A percentile compares a stretch with the other conserved stretches of the same genome.
These are phyloP conservation scores for Desmodus rotundus DNA, from an alignment of 2,113 vertebrate species.

Conservation along the genomic window DNA sequence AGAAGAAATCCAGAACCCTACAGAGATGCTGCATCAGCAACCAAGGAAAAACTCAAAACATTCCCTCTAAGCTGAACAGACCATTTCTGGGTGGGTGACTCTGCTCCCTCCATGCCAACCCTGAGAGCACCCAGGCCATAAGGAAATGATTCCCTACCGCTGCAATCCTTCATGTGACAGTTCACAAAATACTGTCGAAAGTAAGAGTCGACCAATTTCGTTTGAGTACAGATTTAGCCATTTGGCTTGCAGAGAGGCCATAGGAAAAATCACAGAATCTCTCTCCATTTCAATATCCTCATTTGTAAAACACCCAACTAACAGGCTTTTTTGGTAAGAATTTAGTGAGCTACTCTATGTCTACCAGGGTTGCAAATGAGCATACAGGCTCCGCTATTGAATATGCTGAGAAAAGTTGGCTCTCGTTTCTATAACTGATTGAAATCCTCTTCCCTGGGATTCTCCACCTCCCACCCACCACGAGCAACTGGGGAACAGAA, in stretches of 20 bases:
- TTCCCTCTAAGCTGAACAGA: background rate
- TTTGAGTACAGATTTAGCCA: background rate
- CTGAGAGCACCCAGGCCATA: background rate
- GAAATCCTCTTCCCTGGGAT: background rate
- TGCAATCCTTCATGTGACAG: background rate
- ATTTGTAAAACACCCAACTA: background rate
- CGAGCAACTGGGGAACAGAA: background rate
- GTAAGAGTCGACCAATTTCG: background rate
- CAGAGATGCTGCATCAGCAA: fast-evolving
- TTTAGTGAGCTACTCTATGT: background rate
- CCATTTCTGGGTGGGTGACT: background rate
- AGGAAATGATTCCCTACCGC: background rate
- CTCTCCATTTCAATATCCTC: background rate
- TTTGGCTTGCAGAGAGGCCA: background rate
- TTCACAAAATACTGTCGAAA: background rate
- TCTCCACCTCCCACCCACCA: background rate
- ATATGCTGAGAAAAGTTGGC: background rate
- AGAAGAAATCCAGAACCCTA: background rate
- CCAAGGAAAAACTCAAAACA: background rate
- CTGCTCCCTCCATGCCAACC: background rate
- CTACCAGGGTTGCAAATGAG: background rate
- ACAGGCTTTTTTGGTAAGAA: background rate
- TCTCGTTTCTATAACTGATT: background rate
- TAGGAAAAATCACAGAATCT: background rate
- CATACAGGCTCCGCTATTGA: background rate